Percentiles rank a stretch among this genome's conserved stretches.
These are phyloP conservation scores for Zeugodacus cucurbitae DNA, from an alignment of 1,140 invertebrate genomes.

Conservation along the genomic window DNA sequence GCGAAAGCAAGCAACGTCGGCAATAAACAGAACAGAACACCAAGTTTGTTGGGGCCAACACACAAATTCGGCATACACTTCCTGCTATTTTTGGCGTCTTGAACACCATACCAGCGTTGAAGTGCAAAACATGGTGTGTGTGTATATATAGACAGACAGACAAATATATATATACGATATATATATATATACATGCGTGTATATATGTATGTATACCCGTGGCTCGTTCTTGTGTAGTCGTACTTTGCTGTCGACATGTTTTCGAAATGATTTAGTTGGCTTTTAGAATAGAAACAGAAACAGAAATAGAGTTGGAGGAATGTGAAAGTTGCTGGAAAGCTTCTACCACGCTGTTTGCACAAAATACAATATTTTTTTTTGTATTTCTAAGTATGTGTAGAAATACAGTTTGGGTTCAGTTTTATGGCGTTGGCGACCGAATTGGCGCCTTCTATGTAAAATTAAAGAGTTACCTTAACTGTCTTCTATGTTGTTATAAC, in stretches of 20 bases:
- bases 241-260: background rate
- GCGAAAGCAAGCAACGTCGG: background rate
- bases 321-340: constrained; percentile 7
- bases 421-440: background rate
- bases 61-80: constrained; percentile 2
- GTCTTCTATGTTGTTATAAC: background rate
- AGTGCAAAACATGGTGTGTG: background rate
- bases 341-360: background rate
- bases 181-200: background rate
- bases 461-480: background rate
- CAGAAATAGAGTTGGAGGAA: background rate
- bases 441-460: background rate
- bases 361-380: background rate
- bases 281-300: background rate
- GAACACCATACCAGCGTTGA: background rate
- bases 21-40: background rate
- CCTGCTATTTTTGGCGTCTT: constrained; percentile 5
- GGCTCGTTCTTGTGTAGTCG: background rate
- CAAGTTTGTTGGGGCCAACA: background rate
- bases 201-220: background rate
- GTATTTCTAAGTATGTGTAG: background rate
- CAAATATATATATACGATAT: background rate
- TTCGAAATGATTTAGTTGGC: background rate
- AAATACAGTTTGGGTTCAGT: background rate
- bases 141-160: too few species aligned